Evolutionary conservation across 2,797 vertebrate genomes (phyloP), one percentile per base, ranked within the genome.

Genomic region (Arvicola amphibius): DNA sequence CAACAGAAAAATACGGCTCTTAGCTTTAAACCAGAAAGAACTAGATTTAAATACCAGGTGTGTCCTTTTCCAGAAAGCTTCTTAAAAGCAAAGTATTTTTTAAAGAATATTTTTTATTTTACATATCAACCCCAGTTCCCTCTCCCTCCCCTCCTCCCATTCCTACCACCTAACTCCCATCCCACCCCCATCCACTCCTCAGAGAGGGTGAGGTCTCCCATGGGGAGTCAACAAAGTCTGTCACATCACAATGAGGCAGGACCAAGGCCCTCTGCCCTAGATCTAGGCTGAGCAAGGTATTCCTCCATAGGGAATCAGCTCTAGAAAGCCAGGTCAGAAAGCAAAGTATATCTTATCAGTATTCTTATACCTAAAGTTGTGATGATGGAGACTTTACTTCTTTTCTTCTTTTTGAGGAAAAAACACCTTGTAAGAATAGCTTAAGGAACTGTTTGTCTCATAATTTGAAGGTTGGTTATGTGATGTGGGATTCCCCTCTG

Each of bases 41-140:
- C 34, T 73, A 53, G 2, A 46, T 74, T 85, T 89, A 91, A 94
- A 93, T 69, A 74, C 6, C 40, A 92, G 17, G 2, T 59, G 3
- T 85, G 25, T 40, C 65, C 76, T 56, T 90, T 94, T 78, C 34
- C 51, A 59, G 6, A 32, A n/a, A 81, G 19, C 19, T 78, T 94
- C 46, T 53, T n/a, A 80, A 78, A 94, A 92, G 61, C 56, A 81
- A 78, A 85, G 69, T n/a, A 40, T 59, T 67, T 92, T 21, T 59
- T 23, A 59, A 56, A 23, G 19, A 59, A 23, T 59, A 59, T 21
- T 21, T 56, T 59, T 59, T 59, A 59, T 59, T 59, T 59, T 23
- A 23, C 56, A 59, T 59, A 21, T 19, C 56, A 59, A 59, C 19
- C 56, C 56, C 19, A 59, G 56, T 23, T 23, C 19, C 56, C 19